Conservation (phyloP, 2,113 vertebrate species). For the Rousettus leschenaultii region DNA sequence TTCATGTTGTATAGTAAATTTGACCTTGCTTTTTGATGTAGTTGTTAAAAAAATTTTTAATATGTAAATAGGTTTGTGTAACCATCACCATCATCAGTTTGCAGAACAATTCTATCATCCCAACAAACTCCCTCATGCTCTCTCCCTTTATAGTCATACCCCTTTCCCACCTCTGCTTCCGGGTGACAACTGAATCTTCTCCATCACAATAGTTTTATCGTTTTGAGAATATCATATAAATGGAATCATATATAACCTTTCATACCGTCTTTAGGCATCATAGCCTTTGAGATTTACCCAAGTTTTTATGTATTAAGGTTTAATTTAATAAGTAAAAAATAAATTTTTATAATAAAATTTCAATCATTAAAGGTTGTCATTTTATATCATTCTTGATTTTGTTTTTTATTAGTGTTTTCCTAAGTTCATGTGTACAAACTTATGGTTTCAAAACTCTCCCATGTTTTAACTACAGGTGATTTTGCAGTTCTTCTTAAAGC, state of each 20-base stretch:
- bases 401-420: background rate
- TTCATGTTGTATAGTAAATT: background rate
- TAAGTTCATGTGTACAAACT: background rate
- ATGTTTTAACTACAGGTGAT: slow-evolving; percentile 86
- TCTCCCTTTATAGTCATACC: background rate
- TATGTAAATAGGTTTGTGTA: background rate
- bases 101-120: background rate
- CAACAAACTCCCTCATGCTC: accelerated
- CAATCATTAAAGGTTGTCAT: background rate
- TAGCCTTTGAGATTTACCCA: background rate
- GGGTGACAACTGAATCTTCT: background rate
- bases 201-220: background rate
- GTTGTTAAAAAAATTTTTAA: background rate
- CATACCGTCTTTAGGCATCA: background rate
- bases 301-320: background rate
- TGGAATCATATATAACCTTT: background rate
- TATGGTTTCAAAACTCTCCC: background rate
- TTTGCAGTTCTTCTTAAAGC: slow-evolving; percentile 98
- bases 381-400: background rate
- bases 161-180: background rate
- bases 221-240: background rate
- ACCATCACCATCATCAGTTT: too few species aligned
- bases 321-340: background rate
- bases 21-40: background rate
- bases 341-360: background rate